Evolutionary conservation across 2,797 vertebrate genomes (phyloP).

Genomic region (Lepilemur ruficaudatus): DNA sequence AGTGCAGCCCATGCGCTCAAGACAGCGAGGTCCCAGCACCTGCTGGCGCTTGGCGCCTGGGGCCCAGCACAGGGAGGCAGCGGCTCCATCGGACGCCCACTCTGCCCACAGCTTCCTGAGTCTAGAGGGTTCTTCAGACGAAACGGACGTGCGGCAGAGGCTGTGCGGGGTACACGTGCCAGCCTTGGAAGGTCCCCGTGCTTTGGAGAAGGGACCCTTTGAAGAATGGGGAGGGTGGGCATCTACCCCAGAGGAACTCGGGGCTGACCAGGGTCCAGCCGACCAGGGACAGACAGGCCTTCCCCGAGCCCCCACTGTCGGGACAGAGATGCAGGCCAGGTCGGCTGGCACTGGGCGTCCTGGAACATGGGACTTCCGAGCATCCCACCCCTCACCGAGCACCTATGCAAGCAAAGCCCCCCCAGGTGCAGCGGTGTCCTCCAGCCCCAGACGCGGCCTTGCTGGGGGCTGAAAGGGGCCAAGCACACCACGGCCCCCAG

Average conservation of each 20-base stretch:
- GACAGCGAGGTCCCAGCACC: not conserved
- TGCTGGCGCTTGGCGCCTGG: not conserved
- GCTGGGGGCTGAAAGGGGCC: not conserved
- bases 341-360: not conserved
- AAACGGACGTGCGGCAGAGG: not conserved
- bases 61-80: not conserved
- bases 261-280: no score
- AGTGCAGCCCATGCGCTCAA: no score
- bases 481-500: no score
- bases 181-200: not conserved
- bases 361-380: not conserved
- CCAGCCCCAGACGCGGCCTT: not conserved
- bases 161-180: rapidly evolving
- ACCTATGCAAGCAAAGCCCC: not conserved
- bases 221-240: not conserved
- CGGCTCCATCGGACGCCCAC: not conserved
- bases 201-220: not conserved
- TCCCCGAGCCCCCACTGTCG: no score
- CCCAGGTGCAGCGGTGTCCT: rapidly evolving
- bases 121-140: not conserved
- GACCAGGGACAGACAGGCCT: not conserved
- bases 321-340: not conserved
- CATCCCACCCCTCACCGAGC: not conserved
- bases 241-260: not conserved
- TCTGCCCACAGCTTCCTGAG: not conserved